Evolutionary conservation across 2,888 invertebrate genomes (phyloP), one percentile per base, ranked within the genome.

Genomic region (Chouioia cunea): DNA sequence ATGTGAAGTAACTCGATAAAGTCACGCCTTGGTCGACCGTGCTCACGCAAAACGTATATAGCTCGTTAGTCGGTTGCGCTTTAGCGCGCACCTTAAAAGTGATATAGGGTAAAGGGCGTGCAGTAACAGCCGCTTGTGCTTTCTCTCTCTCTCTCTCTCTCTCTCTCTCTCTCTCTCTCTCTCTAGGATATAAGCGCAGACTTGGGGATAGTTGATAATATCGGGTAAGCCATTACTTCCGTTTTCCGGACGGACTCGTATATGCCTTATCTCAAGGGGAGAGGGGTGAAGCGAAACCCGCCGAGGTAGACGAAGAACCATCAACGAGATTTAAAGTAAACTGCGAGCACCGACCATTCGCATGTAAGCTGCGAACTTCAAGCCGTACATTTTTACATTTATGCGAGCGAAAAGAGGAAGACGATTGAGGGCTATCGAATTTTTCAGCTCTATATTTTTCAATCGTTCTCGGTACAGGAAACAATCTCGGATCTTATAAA

Each of bases 161-260:
- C 54, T 23, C 23, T n/a, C 50, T 4, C 23, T n/a, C 50, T 4
- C 27, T 43, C 23, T 16, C 53, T 23, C 2, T 43, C 18, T 16
- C 4, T 15, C 56, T 23, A 27, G 22, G 36, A n/a, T 36, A 36
- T 36, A 36, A 36, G 3, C 18, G 22, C 27, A 8, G 18, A 50
- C 20, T 36, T 23, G 43, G 65, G 58, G 60, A 71, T 74, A 75
- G 76, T 82, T 80, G 83, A 82, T 83, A 82, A 82, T 82, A 83
- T 83, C 82, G 82, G 76, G 79, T 83, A 80, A 83, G 77, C 81
- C 81, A 82, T 83, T 82, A 79, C 80, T 83, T 83, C 82, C 79
- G 79, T 79, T 81, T 80, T 77, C 82, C 79, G 79, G 76, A 74
- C 75, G 76, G 76, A 77, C 78, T 76, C 76, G 53, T 18, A 20